phyloP scores from a whole-genome alignment of 1,140 invertebrate species.

The Drosophila pachea region DNA sequence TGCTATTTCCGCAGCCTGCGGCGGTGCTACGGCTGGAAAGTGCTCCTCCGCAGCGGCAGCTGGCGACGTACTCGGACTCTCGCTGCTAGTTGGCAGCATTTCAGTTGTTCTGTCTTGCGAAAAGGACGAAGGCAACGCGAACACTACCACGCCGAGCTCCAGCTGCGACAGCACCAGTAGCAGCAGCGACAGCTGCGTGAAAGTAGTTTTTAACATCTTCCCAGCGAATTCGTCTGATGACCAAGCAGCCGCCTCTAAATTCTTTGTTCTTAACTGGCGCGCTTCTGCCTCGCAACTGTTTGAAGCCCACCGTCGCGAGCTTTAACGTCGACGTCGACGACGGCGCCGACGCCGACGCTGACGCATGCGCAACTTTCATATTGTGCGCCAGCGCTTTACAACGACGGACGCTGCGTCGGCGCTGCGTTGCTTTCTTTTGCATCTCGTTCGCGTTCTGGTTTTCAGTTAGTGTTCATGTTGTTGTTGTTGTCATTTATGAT shows the following conservation, averaged over 20 bases:
- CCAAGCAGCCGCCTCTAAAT: constrained; percentile 19
- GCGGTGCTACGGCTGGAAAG: constrained; percentile 55
- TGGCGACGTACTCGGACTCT: constrained; percentile 9
- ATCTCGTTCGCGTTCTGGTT: constrained; percentile 55
- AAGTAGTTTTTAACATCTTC: constrained; percentile 55
- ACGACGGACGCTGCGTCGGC: constrained; percentile 26
- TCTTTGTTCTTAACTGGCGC: constrained; percentile 65
- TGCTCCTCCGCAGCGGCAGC: constrained; percentile 39
- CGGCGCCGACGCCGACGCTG: too few relatives aligned
- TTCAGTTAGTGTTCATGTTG: constrained; percentile 23
- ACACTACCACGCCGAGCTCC: constrained; percentile 15
- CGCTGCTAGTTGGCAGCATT: constrained; percentile 16
- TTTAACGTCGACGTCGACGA: constrained; percentile 6
- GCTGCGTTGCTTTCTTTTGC: constrained; percentile 37
- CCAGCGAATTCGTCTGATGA: background rate
- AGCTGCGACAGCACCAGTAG: constrained; percentile 13
- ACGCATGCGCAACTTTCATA: constrained; percentile 77
- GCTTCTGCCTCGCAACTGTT: constrained; percentile 72
- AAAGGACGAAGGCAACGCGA: constrained; percentile 6
- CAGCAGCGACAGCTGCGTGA: constrained; percentile 33
- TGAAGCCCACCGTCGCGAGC: constrained; percentile 5
- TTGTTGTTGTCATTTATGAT: constrained; percentile 8
- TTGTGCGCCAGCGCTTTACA: constrained; percentile 33
- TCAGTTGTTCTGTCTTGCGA: constrained; percentile 23
- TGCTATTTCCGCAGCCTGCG: constrained; percentile 24